Conservation (phyloP, 2,113 vertebrate genomes). For the Sebastes fasciatus region DNA sequence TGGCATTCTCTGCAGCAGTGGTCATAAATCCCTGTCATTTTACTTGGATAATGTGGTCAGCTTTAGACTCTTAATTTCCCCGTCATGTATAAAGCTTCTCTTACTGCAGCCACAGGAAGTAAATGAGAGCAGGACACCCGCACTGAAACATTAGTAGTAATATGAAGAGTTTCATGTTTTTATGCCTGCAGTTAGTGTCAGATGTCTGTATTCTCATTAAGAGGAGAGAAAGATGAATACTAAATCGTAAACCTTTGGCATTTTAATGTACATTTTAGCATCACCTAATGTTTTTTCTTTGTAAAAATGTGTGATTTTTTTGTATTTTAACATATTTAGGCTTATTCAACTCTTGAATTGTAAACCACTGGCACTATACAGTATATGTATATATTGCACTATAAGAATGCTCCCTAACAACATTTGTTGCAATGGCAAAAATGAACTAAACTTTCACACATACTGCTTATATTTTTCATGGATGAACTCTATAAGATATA, state of each 20-base stretch:
- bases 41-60: conserved; percentile 38
- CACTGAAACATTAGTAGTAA: neutral
- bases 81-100: conserved; percentile 20
- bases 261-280: neutral
- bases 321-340: neutral
- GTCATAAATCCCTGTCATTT: conserved; percentile 58
- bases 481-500: neutral
- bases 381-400: too few species aligned
- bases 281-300: neutral
- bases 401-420: neutral
- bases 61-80: conserved; percentile 47
- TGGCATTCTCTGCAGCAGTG: conserved; percentile 43
- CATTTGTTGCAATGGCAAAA: neutral
- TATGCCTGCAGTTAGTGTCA: neutral
- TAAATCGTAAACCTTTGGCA: neutral
- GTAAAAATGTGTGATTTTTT: neutral
- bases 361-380: neutral
- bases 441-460: neutral
- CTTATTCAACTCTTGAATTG: neutral
- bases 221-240: neutral
- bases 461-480: neutral
- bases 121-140: conserved; percentile 13
- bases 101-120: conserved; percentile 7
- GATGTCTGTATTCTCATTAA: neutral
- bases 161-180: conserved; percentile 4